Evolutionary conservation across 2,113 vertebrate genomes (phyloP).

Genomic region (Antennarius striatus): DNA sequence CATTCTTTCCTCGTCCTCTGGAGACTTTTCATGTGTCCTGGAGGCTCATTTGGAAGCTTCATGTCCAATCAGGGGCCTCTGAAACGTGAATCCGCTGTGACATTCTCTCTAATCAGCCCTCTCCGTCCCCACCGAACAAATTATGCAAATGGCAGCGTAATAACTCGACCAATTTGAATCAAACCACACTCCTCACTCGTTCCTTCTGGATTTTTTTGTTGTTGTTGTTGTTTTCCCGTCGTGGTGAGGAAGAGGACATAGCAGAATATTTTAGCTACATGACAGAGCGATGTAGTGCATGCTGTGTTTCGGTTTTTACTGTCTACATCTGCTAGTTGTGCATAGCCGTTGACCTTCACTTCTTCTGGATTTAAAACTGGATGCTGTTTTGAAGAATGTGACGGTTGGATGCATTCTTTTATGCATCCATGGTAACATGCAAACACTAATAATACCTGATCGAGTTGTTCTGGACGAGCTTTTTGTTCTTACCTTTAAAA

Average conservation of each 20-base stretch:
- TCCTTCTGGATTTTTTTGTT: neutral
- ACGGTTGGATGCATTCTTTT: neutral
- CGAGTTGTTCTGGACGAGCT: neutral
- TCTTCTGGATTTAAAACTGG: neutral
- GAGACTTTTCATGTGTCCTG: conserved; percentile 36
- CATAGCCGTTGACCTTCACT: conserved; percentile 4
- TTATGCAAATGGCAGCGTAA: conserved; percentile 65
- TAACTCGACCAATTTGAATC: conserved; percentile 56
- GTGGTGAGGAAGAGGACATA: conserved; percentile 26
- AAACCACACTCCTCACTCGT: conserved; percentile 8
- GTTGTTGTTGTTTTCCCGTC: neutral
- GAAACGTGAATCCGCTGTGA: conserved; percentile 61
- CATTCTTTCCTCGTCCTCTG: conserved; percentile 27
- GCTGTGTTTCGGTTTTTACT: conserved; percentile 1
- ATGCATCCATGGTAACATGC: conserved; percentile 8
- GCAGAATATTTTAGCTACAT: neutral
- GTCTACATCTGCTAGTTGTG: conserved; percentile 10
- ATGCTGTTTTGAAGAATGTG: neutral
- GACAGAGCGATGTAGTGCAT: neutral
- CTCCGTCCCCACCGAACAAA: conserved; percentile 22
- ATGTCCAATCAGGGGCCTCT: conserved; percentile 49
- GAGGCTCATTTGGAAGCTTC: conserved; percentile 55
- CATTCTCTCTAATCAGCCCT: conserved; percentile 70
- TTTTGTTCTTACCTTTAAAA: neutral
- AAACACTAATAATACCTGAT: neutral